These are phyloP conservation scores for Sigmodon hispidus DNA, from an alignment of 2,113 vertebrate species.

Conservation along the genomic window DNA sequence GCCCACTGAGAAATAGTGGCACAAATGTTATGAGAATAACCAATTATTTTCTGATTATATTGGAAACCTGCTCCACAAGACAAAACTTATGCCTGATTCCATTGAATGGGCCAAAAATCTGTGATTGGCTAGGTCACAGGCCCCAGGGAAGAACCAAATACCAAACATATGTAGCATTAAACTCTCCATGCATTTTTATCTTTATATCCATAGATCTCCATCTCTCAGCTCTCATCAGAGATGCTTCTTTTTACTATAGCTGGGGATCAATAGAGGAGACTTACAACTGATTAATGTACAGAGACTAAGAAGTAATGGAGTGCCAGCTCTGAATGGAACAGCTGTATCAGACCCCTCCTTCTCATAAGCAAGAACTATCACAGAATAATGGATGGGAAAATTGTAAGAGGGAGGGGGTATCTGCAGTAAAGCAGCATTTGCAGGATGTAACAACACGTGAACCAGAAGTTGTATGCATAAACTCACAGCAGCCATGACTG, in stretches of 20 bases:
- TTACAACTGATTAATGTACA: not conserved
- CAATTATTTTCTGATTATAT: not conserved
- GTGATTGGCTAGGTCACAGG: not conserved
- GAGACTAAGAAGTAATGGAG: not conserved
- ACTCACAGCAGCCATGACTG: not conserved
- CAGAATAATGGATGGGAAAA: not conserved
- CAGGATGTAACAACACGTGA: not conserved
- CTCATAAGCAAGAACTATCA: not conserved
- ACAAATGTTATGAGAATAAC: not conserved
- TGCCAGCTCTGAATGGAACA: not conserved
- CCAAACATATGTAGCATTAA: not conserved
- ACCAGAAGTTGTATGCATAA: not conserved
- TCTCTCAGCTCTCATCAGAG: not conserved
- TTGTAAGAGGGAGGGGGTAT: not conserved
- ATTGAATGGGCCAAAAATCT: not conserved
- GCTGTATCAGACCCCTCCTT: not conserved
- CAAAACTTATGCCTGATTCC: not conserved
- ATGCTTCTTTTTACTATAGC: not conserved
- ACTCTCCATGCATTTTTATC: not conserved
- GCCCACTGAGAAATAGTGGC: not conserved
- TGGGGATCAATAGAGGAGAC: not conserved
- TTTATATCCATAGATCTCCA: not conserved
- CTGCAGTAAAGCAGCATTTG: not conserved
- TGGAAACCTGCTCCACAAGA: not conserved
- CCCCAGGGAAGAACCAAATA: not conserved